Conservation (phyloP, 2,888 invertebrate species). For the Julus scandinavius region DNA sequence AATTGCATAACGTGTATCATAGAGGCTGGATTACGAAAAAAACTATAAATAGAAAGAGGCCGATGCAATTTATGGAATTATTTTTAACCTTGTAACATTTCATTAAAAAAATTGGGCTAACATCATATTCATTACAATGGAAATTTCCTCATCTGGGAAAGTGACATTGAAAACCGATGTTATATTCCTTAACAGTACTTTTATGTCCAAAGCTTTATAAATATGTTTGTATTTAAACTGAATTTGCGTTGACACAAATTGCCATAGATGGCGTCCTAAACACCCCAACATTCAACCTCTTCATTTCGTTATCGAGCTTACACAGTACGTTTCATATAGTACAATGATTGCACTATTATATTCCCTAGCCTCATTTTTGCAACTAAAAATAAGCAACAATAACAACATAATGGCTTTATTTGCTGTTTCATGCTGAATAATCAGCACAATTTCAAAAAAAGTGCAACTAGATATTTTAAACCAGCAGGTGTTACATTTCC, state of each 20-base stretch:
- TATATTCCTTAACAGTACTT: not conserved
- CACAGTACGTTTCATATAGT: not conserved
- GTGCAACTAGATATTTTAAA: not conserved
- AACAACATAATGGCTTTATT: not conserved
- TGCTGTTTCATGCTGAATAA: not conserved
- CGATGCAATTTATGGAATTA: not conserved
- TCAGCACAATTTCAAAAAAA: not conserved
- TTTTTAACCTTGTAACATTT: conserved; percentile 43
- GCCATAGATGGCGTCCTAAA: not conserved
- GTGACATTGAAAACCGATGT: not conserved
- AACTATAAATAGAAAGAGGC: conserved; percentile 33
- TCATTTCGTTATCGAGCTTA: not conserved
- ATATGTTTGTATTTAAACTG: not conserved
- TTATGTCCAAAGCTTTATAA: not conserved
- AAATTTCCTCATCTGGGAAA: not conserved
- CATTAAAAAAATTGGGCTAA: conserved; percentile 4
- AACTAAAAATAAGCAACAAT: not conserved
- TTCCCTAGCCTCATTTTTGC: not conserved
- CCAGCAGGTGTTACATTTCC: not conserved
- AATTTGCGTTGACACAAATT: not conserved
- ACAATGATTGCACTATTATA: not conserved
- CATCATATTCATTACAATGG: not conserved
- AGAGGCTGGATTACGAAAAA: not conserved
- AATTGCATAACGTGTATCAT: not conserved
- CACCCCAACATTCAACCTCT: too few species aligned